These are phyloP conservation scores for Andrena marginata DNA, from an alignment of 2,888 invertebrate species.

Conservation along the genomic window DNA sequence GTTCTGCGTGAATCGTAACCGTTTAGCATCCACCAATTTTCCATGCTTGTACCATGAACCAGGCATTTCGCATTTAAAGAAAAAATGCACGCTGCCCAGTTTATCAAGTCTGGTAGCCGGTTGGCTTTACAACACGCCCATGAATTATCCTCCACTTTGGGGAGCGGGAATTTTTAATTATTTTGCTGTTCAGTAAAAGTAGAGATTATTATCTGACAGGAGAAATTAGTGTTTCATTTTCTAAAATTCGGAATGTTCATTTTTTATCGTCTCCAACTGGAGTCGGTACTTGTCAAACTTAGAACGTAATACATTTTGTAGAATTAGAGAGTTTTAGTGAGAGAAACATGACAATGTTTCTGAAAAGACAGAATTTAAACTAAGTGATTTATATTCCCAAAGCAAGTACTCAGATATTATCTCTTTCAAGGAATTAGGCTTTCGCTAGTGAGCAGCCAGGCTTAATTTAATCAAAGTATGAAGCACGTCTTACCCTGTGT, in stretches of 20 bases:
- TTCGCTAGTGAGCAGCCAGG: background rate
- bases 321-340: no score
- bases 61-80: background rate
- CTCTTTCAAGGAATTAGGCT: conserved; percentile 5
- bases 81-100: background rate
- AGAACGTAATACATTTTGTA: no score
- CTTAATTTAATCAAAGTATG: conserved; percentile 24
- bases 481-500: background rate
- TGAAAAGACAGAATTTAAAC: background rate
- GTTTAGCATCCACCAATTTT: background rate
- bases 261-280: background rate
- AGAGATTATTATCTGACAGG: conserved; percentile 1
- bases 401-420: conserved; percentile 3
- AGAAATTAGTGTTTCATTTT: background rate
- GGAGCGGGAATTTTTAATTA: conserved; percentile 3
- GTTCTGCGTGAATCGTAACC: background rate
- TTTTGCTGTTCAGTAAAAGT: background rate
- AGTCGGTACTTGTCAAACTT: background rate
- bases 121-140: background rate
- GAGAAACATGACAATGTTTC: background rate
- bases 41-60: background rate
- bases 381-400: conserved; percentile 15
- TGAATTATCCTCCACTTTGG: conserved; percentile 1
- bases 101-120: conserved; percentile 8
- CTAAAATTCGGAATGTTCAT: background rate